Evolutionary conservation across 2,113 vertebrate species (phyloP), one percentile per base, ranked within the genome.

Genomic region (Macquaria australasica): DNA sequence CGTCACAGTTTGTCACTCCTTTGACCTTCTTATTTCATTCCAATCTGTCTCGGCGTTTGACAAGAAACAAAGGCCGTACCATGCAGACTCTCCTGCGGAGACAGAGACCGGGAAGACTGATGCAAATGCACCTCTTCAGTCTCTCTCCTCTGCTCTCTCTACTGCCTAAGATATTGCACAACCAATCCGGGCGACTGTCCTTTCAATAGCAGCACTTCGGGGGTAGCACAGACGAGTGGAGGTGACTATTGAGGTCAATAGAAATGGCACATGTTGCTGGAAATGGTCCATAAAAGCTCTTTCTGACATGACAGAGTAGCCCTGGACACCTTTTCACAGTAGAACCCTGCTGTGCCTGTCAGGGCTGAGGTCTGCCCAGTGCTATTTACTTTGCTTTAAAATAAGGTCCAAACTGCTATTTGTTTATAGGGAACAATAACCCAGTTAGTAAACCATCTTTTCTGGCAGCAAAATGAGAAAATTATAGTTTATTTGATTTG

Each of bases 231-330:
- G 79, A 79, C 3, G 25, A 82, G 76, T 71, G 56, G 77, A 85
- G 59, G 81, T 90, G 83, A 84, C 71, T 48, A n/a, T n/a, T 34
- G 76, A 88, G 88, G 87, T 86, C 83, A 85, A 66, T 72, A 73
- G 80, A 90, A 88, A 80, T 72, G 64, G 77, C 83, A 66, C 78
- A 76, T 60, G 71, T 77, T 89, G 85, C 85, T 91, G 84, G 88
- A 91, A 90, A 77, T 80, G 76, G 69, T 84, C 88, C 87, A 87
- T 88, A 89, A 91, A 89, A 91, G 72, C 91, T 91, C 84, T 82
- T 80, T 82, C 77, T 89, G 86, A 88, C 87, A 81, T 87, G 84
- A 89, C 81, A 53, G 82, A 85, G 45, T 41, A 56, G 39, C 68
- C 34, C 43, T 84, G 76, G 75, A 64, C 55, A 2, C 43, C 66